A percentile compares a stretch with the other conserved stretches of the same genome.
Evolutionary conservation across 2,888 invertebrate genomes (phyloP).

Genomic region (Cephus spinipes): DNA sequence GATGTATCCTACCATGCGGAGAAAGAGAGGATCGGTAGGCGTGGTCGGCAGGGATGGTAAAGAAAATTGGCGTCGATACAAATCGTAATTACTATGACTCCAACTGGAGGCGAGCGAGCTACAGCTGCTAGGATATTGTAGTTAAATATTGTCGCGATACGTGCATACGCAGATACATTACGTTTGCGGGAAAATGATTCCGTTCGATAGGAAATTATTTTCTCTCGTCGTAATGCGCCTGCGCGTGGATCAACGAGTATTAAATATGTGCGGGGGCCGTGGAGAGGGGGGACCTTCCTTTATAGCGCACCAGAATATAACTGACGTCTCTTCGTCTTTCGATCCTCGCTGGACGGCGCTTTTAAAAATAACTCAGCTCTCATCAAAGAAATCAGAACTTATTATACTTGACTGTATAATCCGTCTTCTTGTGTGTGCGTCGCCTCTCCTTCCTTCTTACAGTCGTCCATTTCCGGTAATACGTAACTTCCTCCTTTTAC

Average conservation of each 20-base stretch:
- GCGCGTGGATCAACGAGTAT: slow-evolving; percentile 49
- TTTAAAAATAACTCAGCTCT: slow-evolving; percentile 3
- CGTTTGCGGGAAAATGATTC: not conserved
- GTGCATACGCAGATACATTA: not conserved
- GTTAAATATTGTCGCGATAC: slow-evolving; percentile 33
- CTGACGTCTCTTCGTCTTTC: slow-evolving; percentile 22
- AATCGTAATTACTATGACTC: not conserved
- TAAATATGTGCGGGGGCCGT: slow-evolving; percentile 65
- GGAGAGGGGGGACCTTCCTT: slow-evolving; percentile 64
- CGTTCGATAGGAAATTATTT: not conserved
- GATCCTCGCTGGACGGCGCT: not conserved
- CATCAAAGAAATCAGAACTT: slow-evolving; percentile 11
- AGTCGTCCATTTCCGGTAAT: not conserved
- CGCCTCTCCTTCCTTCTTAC: slow-evolving; percentile 32
- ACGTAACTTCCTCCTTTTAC: not conserved
- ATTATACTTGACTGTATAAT: slow-evolving; percentile 14
- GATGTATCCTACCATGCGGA: not conserved
- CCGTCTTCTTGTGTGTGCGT: slow-evolving; percentile 36
- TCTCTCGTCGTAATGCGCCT: not conserved
- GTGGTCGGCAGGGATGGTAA: not conserved
- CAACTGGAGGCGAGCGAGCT: slow-evolving; percentile 12
- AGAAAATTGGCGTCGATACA: not conserved
- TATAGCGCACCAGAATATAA: slow-evolving; percentile 29
- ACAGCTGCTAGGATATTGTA: slow-evolving; percentile 46
- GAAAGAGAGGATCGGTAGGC: not conserved